These are phyloP conservation scores for Cyprinus carpio DNA, from an alignment of 2,113 vertebrate species.

Conservation along the genomic window DNA sequence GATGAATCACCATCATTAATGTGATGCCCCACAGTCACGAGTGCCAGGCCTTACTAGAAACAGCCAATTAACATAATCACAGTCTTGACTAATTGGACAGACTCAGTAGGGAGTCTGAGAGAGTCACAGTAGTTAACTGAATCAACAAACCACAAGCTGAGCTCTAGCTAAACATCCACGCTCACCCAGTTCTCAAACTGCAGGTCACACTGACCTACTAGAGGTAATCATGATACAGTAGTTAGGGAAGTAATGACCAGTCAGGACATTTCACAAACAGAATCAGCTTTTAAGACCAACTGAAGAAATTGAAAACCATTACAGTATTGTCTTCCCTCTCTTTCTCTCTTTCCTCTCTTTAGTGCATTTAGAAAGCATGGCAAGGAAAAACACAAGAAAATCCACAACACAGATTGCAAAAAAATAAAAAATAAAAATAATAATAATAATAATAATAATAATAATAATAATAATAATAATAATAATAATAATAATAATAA, in stretches of 20 bases:
- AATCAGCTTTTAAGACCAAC: not conserved
- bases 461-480: not conserved
- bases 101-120: slow-evolving; percentile 10
- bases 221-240: not conserved
- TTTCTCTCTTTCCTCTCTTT: no score
- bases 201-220: not conserved
- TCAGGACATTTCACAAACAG: not conserved
- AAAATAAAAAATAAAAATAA: not conserved
- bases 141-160: slow-evolving; percentile 39
- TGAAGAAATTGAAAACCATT: not conserved
- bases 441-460: no score
- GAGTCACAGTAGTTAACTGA: slow-evolving; percentile 27
- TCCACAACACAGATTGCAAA: not conserved
- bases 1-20: slow-evolving; percentile 39
- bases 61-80: slow-evolving; percentile 42
- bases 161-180: slow-evolving; percentile 36
- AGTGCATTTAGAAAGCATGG: not conserved
- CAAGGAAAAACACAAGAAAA: not conserved
- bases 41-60: slow-evolving; percentile 28
- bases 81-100: slow-evolving; percentile 38
- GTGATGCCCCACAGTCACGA: slow-evolving; percentile 29
- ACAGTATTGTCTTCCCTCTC: not conserved
- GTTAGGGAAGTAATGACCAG: not conserved
- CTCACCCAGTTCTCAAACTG: not conserved
- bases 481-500: no score